These are phyloP conservation scores for Aurelia coerulea DNA, from an alignment of 30 jellyfish, hydroid and myxozoan genomes.

Conservation along the genomic window DNA sequence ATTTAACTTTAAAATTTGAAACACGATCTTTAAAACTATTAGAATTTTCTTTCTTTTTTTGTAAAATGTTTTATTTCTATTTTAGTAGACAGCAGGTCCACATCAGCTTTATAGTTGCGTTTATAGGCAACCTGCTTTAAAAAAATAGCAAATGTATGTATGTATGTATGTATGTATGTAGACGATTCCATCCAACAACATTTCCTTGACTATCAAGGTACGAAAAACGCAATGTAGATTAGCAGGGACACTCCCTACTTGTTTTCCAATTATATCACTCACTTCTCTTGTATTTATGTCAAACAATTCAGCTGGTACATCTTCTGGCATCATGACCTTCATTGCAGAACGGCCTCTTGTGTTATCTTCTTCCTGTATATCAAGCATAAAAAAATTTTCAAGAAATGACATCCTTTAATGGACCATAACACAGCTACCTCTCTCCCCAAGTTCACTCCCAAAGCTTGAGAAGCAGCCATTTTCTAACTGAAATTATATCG, in stretches of 20 bases:
- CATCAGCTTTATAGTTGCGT: too few species aligned
- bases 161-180: too few species aligned
- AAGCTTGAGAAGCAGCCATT: too few species aligned
- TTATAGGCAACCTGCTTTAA: too few species aligned
- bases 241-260: constrained; percentile 25
- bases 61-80: too few species aligned
- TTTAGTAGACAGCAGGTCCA: too few species aligned
- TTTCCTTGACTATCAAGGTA: not conserved
- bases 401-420: not conserved
- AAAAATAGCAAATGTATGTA: too few species aligned
- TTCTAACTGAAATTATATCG: too few species aligned
- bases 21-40: too few species aligned
- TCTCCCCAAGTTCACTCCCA: too few species aligned
- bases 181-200: constrained; percentile 3
- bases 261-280: not conserved
- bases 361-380: not conserved
- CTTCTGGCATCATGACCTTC: constrained; percentile 3
- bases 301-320: not conserved
- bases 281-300: not conserved
- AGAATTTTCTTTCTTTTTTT: too few species aligned
- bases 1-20: too few species aligned
- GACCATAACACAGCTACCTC: not conserved
- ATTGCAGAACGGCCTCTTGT: not conserved
- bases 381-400: not conserved
- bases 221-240: not conserved